Evolutionary conservation across 2,797 vertebrate genomes (phyloP), one percentile per base, ranked within the genome.

Genomic region (Etheostoma perlongum): DNA sequence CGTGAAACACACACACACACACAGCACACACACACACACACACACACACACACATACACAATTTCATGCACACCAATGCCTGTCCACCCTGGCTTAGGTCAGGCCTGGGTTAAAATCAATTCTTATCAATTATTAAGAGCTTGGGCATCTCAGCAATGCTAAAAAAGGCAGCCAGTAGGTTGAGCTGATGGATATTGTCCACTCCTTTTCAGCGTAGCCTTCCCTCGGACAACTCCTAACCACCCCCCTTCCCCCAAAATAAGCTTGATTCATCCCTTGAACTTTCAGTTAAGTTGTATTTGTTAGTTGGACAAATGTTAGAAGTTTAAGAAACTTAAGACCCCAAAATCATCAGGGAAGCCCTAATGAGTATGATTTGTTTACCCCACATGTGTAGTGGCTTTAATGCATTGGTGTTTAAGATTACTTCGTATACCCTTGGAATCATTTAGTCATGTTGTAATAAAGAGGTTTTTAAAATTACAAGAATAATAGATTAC

Each of bases 111-210:
- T 97, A 95, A 95, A 97, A 98, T 97, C 96, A 97, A 97, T 97
- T 95, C 94, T 95, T 91, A 97, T 99, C 94, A 97, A 99, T 97
- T 97, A 98, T 99, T 98, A 95, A 98, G 90, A 87, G 90, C 90
- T 88, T 86, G 92, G 91, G 91, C 94, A 94, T 89, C 94, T 92
- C 51, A 86, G 78, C 57, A 83, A 80, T 83, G 90, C 92, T 94
- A 94, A 57, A 72, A 76, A 70, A 69, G 82, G 70, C 75, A 92
- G 84, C 89, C 47, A 67, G 52, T 75, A 58, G 72, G 52, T 66
- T 75, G 42, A 52, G 53, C 59, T 74, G 84, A 51, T 66, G 78
- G 71, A 78, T 44, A 47, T 30, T 87, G 82, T 88, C 80, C 79
- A 88, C 71, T 78, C 46, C 36, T 64, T 40, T 86, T 67, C 15